Conservation (phyloP, 2,113 vertebrate species). For the Raja brachyura region DNA sequence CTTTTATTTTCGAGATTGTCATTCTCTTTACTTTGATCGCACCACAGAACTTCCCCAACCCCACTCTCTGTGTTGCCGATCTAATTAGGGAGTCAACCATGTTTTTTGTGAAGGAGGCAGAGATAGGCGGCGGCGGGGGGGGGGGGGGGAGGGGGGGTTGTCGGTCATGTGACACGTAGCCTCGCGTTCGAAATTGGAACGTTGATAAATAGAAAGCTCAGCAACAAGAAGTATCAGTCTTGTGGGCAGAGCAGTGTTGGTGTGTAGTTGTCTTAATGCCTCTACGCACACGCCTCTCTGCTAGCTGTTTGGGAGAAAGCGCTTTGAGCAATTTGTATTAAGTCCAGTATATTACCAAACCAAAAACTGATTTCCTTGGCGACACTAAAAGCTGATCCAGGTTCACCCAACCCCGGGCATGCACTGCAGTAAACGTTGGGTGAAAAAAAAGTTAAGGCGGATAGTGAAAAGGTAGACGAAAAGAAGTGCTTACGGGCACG, state of each 20-base stretch:
- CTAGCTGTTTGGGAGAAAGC: neutral
- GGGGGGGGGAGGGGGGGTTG: neutral
- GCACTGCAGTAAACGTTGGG: conserved; percentile 65
- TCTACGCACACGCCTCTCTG: neutral
- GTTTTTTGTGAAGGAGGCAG: neutral
- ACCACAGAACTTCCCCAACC: too few relatives aligned
- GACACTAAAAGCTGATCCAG: conserved; percentile 59
- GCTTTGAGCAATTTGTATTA: neutral
- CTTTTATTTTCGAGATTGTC: neutral
- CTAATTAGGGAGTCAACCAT: neutral
- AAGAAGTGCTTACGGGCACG: neutral
- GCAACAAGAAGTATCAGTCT: neutral
- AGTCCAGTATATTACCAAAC: neutral
- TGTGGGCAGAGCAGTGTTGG: neutral
- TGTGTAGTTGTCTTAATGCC: neutral
- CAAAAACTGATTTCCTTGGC: neutral
- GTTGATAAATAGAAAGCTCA: conserved; percentile 20
- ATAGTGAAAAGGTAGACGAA: conserved; percentile 75
- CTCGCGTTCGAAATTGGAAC: neutral
- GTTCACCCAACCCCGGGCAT: conserved; percentile 62
- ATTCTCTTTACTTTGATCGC: neutral
- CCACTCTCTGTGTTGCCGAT: neutral
- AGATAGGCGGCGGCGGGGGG: too few relatives aligned
- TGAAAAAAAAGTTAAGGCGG: conserved; percentile 73
- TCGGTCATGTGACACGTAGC: neutral